Evolutionary conservation across 1,140 invertebrate genomes (phyloP), one percentile per base, ranked within the genome.

Genomic region (Tribolium castaneum): DNA sequence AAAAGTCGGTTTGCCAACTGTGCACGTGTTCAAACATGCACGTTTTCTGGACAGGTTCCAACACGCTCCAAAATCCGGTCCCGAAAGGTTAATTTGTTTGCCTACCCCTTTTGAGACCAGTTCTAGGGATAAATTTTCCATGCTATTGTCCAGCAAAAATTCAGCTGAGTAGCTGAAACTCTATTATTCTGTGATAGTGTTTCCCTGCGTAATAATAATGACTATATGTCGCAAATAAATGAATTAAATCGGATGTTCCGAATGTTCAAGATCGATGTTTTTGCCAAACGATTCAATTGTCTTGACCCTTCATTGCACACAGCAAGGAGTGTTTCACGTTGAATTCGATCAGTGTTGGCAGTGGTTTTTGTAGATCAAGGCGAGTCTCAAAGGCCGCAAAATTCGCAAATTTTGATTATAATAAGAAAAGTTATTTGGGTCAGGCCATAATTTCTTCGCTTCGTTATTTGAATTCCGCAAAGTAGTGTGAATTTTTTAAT

Each of bases 191-290:
- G 6, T 9, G 59, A 66, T 66, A 66, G 14, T 12, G 34, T 66
- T 66, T 35, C 6, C 45, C 9, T 66, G 34, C 13, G 54, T 22
- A 56, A 22, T 59, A 59, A 22, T 7, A 59, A 59, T 10, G 25
- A 45, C 30, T 34, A 66, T 39, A 66, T 66, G 59, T 34, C 30
- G 59, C n/a, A n/a, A n/a, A n/a, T n/a, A n/a, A n/a, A n/a, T n/a
- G n/a, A n/a, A n/a, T n/a, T n/a, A 66, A 66, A 66, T 66, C 59
- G 59, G 59, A 66, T 34, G 59, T 66, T 66, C 59, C 14, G 59
- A 35, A 35, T 13, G 25, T n/a, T 66, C 59, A 66, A 66, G 25
- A 9, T 66, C 34, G 39, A 45, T 59, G 2, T n/a, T 56, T 9
- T 12, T 56, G 2, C 52, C 52, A 56, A n/a, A 35, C n/a, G 12